These are phyloP conservation scores for Tympanuchus pallidicinctus DNA, from an alignment of 2,113 vertebrate species.

Conservation along the genomic window DNA sequence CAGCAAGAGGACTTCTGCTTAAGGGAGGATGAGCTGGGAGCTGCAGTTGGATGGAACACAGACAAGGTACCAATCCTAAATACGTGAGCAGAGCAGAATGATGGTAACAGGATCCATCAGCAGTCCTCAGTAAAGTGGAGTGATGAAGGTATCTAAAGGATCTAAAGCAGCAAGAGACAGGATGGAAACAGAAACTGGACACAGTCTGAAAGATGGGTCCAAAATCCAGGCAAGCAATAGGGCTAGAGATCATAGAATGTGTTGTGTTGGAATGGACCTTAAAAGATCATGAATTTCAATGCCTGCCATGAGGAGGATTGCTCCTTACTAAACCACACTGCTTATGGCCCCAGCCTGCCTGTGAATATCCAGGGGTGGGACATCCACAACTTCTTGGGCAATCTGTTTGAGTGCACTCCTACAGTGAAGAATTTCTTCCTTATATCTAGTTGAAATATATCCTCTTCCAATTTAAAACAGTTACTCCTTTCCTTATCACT, in stretches of 20 bases:
- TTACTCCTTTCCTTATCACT: neutral
- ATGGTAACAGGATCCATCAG: neutral
- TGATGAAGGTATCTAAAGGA: neutral
- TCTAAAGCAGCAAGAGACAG: neutral
- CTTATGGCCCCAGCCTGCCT: neutral
- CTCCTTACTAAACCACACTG: neutral
- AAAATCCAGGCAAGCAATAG: neutral
- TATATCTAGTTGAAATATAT: neutral
- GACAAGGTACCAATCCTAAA: neutral
- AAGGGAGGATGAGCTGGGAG: neutral
- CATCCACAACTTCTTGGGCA: neutral
- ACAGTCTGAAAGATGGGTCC: neutral
- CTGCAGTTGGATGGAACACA: neutral
- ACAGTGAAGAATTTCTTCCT: neutral
- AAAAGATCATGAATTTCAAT: neutral
- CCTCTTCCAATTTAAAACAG: neutral
- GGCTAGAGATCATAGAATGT: neutral
- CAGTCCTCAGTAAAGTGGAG: neutral
- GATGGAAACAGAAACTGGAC: neutral
- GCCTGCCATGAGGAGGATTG: neutral
- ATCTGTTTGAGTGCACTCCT: neutral
- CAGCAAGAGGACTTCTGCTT: neutral
- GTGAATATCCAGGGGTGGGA: neutral
- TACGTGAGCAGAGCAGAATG: neutral
- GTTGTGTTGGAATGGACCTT: neutral